Base-by-base conservation (phyloP, 2,113 vertebrate genomes). In the Pygathrix nemaeus region DNA sequence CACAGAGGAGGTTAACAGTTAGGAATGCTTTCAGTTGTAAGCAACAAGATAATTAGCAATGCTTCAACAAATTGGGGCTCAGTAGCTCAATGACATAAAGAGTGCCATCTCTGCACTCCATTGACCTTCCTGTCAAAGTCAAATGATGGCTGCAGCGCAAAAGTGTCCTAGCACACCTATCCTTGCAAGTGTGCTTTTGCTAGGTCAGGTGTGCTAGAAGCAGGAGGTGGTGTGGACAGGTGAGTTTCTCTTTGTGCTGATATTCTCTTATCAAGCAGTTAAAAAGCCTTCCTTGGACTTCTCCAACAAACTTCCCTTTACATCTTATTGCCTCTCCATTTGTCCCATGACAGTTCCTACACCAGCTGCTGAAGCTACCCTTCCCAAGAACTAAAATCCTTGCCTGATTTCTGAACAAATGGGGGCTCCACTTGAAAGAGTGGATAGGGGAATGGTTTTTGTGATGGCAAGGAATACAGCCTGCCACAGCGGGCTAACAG, bases 331-430 rank as follows among this genome's bases (percentile, higher is more conserved):
- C 27, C 32, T 82, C 70, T 3, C 83, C 70, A 61, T 73, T 88
- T 43, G 40, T 61, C 43, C 68, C 48, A 78, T 12, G 17, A 80
- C 7, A 89, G 25, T 91, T 55, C 85, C 78, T 79, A 59, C 27
- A 55, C 45, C 48, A 80, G 27, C 35, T 76, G 20, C 40, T 91
- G 18, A 35, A 91, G 59, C 40, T 50, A 52, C 16, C 7, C 90
- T 95, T 88, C 21, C 55, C 64, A 43, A 96, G 43, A 95, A 50
- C 38, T 59, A 72, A 43, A 52, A 76, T 50, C 23, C 25, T 90
- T 80, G 30, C 32, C 20, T 92, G 75, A 89, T 78, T 95, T 93
- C 35, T 95, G 68, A 94, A 88, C 9, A 95, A 90, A 97, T 7
- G 81, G 9, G 40, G 40, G 21, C 10, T 91, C 6, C 11, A 59